A percentile compares a stretch with the other conserved stretches of the same genome.
phyloP scores from a whole-genome alignment of 2,113 vertebrate genomes.

The Boulengeromyrus knoepffleri region DNA sequence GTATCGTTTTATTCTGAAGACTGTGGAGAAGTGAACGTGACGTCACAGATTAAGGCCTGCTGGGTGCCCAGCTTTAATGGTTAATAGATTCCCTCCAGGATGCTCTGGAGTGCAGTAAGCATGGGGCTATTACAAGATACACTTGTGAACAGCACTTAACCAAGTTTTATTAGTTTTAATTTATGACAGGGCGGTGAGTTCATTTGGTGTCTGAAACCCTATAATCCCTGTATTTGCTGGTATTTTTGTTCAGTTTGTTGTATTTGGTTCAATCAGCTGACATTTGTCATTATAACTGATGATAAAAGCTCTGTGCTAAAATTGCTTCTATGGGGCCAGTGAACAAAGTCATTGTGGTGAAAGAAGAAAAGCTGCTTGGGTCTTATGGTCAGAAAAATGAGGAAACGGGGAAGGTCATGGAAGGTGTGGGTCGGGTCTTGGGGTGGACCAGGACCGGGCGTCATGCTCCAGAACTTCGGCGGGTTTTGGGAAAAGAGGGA shows the following conservation, averaged over 20 bases:
- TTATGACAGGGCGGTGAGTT: neutral
- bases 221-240: neutral
- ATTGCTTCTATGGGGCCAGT: neutral
- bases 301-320: neutral
- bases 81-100: neutral
- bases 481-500: neutral
- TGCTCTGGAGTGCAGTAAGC: neutral
- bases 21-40: neutral
- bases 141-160: neutral
- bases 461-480: neutral
- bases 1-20: neutral
- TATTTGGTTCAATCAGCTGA: neutral
- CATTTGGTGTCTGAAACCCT: neutral
- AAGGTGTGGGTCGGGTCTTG: neutral
- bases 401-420: neutral
- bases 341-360: neutral
- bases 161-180: neutral
- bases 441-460: neutral
- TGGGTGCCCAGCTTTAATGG: too few relatives aligned
- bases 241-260: neutral
- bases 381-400: neutral
- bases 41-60: neutral
- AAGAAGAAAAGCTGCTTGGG: neutral
- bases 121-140: neutral
- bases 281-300: neutral